Evolutionary conservation across 2,888 invertebrate genomes (phyloP), one percentile per base, ranked within the genome.

Genomic region (Meteorus colon): DNA sequence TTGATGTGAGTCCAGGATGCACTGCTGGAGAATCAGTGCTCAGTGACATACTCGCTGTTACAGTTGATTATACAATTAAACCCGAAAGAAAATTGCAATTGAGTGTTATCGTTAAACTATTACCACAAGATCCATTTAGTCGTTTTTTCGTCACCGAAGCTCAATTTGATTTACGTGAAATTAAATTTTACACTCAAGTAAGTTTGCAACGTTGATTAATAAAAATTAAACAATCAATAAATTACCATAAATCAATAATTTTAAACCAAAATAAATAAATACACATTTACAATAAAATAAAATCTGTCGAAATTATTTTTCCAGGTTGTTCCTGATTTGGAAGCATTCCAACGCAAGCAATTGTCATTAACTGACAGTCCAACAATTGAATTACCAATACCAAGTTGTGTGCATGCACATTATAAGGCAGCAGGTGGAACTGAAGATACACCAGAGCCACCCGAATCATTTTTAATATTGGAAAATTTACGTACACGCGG

Each of bases 131-230:
- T 87, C 95, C 95, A 0, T 95, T 95, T 89, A 95, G 94, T 78
- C 91, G 95, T 73, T 93, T 94, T 81, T 95, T 95, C 88, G 95
- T 96, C 77, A 95, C 95, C 31, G 95, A 95, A 87, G 95, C 95
- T 1, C 95, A 95, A 87, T 96, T 96, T 86, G 95, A 96, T 88
- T 92, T 95, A 5, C 91, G 96, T 77, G 96, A 96, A 90, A 95
- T 96, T 83, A 92, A 95, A 81, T 96, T 96, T 90, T 96, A 96
- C 87, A 95, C 95, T 0, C 93, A 95, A 91, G 93, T 95, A 84
- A 92, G 85, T 73, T 74, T 27, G n/a, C 24, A 2, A 63, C 10
- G 37, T 27, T 45, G 41, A 70, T 67, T 31, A 19, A 34, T 6
- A 37, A 34, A 29, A 63, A 12, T 24, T 24, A 63, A 63, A 14